Percentiles rank a stretch among this genome's conserved stretches.
Evolutionary conservation across 2,113 vertebrate species (phyloP).

Genomic region (Carlito syrichta): DNA sequence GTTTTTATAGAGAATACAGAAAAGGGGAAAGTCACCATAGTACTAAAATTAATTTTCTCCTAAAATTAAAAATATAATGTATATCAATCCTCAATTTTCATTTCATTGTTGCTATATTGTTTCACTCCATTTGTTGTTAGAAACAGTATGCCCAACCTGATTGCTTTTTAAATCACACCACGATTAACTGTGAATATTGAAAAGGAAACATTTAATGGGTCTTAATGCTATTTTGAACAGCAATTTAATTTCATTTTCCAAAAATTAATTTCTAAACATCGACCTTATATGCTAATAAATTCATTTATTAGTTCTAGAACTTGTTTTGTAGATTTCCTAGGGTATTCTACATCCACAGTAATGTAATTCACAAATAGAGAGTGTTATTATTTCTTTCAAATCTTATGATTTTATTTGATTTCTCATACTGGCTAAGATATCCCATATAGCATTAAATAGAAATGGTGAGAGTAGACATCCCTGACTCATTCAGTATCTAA

Average conservation of each 20-base stretch:
- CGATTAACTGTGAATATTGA: background rate
- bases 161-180: background rate
- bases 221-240: background rate
- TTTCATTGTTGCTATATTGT: background rate
- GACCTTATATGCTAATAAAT: background rate
- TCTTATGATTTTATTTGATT: background rate
- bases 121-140: background rate
- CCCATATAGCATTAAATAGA: background rate
- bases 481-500: background rate
- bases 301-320: background rate
- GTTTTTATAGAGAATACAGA: background rate
- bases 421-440: background rate
- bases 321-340: background rate
- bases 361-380: background rate
- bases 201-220: background rate
- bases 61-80: background rate
- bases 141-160: background rate
- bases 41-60: background rate
- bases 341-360: background rate
- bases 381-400: background rate
- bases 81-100: slow-evolving; percentile 3
- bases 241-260: background rate
- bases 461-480: background rate
- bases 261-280: background rate
- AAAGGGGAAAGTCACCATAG: background rate